Percentiles rank a stretch among this genome's conserved stretches.
phyloP scores from a whole-genome alignment of 23 tunicate genomes.

The Trididemnum miniatum region DNA sequence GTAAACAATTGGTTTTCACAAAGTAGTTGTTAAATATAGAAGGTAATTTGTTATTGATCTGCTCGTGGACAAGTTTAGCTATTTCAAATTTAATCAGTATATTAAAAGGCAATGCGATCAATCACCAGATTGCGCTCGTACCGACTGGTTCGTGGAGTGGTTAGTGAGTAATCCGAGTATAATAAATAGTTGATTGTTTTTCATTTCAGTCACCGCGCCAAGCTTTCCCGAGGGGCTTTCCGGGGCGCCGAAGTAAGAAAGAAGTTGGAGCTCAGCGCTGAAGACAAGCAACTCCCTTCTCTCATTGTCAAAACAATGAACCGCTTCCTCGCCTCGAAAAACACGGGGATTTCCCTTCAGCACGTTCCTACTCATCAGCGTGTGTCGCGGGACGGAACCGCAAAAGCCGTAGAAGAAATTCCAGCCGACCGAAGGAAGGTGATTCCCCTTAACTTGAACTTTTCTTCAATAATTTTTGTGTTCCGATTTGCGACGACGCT shows the following conservation, averaged over 20 bases:
- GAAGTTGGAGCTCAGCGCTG: slow-evolving; percentile 11
- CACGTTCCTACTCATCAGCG: slow-evolving; percentile 34
- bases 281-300: background rate
- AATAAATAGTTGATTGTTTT: too few relatives aligned
- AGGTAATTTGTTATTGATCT: too few relatives aligned
- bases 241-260: slow-evolving; percentile 28
- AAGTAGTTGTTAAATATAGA: too few relatives aligned
- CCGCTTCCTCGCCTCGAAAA: slow-evolving; percentile 31
- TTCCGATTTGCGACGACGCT: background rate
- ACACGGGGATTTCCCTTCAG: background rate
- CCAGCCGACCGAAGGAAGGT: background rate
- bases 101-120: too few relatives aligned
- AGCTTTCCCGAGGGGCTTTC: slow-evolving; percentile 23
- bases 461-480: too few relatives aligned
- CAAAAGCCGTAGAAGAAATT: slow-evolving; percentile 14
- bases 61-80: too few relatives aligned
- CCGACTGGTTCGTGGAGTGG: too few relatives aligned
- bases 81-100: too few relatives aligned
- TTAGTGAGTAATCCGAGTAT: too few relatives aligned
- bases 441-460: too few relatives aligned
- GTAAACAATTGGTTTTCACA: too few relatives aligned
- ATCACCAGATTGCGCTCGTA: too few relatives aligned
- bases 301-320: slow-evolving; percentile 11
- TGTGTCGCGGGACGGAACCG: background rate
- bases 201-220: slow-evolving; percentile 19